phyloP scores from a whole-genome alignment of 1,140 invertebrate species.

The Stenopsyche tienmushanensis region DNA sequence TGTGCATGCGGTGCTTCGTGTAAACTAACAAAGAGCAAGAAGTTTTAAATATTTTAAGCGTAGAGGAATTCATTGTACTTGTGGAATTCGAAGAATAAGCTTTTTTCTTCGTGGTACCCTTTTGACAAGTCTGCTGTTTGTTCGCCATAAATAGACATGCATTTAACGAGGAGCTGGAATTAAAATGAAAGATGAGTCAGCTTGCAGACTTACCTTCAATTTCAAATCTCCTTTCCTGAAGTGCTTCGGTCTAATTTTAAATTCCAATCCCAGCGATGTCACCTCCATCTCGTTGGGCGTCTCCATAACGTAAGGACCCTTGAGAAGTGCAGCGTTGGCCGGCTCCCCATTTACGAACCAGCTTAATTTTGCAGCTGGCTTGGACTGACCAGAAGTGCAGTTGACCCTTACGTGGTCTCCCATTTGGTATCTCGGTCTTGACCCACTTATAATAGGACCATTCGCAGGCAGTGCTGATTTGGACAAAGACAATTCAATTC shows the following conservation, averaged over 20 bases:
- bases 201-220: slow-evolving; percentile 63
- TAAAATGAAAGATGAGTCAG: no score
- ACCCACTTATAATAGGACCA: slow-evolving; percentile 81
- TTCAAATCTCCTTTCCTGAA: slow-evolving; percentile 81
- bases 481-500: neutral
- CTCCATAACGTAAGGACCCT: slow-evolving; percentile 45
- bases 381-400: slow-evolving; percentile 79
- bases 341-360: slow-evolving; percentile 89
- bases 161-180: no score
- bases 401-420: slow-evolving; percentile 79
- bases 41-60: no score
- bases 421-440: slow-evolving; percentile 74
- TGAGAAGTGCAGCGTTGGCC: slow-evolving; percentile 57
- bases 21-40: no score
- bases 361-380: slow-evolving; percentile 77
- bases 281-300: slow-evolving; percentile 67
- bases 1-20: no score
- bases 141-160: no score
- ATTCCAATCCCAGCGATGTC: slow-evolving; percentile 69
- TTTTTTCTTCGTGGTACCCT: no score
- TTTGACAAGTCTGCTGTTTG: no score
- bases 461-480: slow-evolving; percentile 72
- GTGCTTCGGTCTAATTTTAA: slow-evolving; percentile 72
- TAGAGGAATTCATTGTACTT: no score
- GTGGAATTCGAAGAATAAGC: no score